Conservation (phyloP, 2,113 vertebrate genomes). For the Passer montanus region DNA sequence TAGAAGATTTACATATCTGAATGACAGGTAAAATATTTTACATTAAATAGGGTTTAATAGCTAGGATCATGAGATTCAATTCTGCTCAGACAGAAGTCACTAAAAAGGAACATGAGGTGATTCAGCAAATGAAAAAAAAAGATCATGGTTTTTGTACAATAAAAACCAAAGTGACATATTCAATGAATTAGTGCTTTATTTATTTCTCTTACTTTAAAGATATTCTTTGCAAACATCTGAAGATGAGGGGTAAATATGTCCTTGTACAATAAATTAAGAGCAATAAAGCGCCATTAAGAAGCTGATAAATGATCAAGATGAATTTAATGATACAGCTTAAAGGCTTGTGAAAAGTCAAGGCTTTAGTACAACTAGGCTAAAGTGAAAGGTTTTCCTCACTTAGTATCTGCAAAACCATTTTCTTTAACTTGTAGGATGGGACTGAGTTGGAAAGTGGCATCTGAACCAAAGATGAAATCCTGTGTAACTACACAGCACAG, state of each 20-base stretch:
- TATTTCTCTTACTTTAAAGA: slow-evolving; percentile 71
- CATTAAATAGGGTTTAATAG: slow-evolving; percentile 85
- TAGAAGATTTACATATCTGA: slow-evolving; percentile 84
- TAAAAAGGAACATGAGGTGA: slow-evolving; percentile 73
- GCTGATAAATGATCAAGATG: slow-evolving; percentile 46
- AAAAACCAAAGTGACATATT: slow-evolving; percentile 82
- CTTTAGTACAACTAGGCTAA: slow-evolving; percentile 51
- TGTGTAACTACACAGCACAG: background rate
- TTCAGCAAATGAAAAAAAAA: slow-evolving; percentile 67
- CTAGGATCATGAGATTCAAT: slow-evolving; percentile 75
- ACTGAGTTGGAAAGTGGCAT: slow-evolving; percentile 24
- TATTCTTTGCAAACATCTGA: slow-evolving; percentile 72
- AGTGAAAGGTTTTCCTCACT: slow-evolving; percentile 11
- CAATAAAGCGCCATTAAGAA: slow-evolving; percentile 49
- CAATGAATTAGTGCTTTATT: slow-evolving; percentile 80
- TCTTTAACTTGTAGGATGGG: background rate
- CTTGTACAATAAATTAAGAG: slow-evolving; percentile 82
- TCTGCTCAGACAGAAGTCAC: slow-evolving; percentile 73
- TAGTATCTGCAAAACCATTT: slow-evolving; percentile 24
- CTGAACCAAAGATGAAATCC: background rate
- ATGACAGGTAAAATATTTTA: slow-evolving; percentile 83
- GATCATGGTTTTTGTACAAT: slow-evolving; percentile 75
- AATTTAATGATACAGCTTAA: slow-evolving; percentile 44
- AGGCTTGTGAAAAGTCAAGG: slow-evolving; percentile 52
- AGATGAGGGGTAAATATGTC: slow-evolving; percentile 68